Conservation (phyloP, 1,140 invertebrate species). For the Epicauta chinensis region DNA sequence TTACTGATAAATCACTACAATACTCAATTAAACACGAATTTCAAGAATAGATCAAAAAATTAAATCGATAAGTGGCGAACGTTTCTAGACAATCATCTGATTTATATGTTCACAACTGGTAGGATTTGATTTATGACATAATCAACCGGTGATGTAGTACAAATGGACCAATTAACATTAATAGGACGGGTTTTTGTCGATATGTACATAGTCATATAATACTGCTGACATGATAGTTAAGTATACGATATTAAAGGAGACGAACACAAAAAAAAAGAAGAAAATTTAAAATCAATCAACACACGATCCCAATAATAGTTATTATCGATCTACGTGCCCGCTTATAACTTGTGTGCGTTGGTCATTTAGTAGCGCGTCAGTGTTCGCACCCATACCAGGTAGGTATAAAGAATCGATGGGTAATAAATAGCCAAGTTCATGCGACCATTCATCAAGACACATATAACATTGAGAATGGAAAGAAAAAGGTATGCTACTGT, state of each 20-base stretch:
- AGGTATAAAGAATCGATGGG: constrained; percentile 1
- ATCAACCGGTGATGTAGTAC: constrained; percentile 17
- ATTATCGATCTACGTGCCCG: constrained; percentile 13
- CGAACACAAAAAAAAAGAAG: not conserved
- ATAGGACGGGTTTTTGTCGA: constrained; percentile 17
- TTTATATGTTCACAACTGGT: too few species aligned
- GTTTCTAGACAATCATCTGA: too few species aligned
- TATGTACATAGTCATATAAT: constrained; percentile 3
- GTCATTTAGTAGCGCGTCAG: constrained; percentile 14
- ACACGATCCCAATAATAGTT: constrained; percentile 15
- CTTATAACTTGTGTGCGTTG: too few species aligned
- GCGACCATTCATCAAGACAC: constrained; percentile 15
- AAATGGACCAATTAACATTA: constrained; percentile 22
- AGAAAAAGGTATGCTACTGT: constrained; percentile 1
- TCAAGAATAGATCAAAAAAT: too few species aligned
- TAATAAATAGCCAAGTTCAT: constrained; percentile 13
- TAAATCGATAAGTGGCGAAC: too few species aligned
- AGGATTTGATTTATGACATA: constrained; percentile 19
- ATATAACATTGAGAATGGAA: too few species aligned
- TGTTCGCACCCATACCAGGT: constrained; percentile 17
- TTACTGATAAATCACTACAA: not conserved
- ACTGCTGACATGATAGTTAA: not conserved
- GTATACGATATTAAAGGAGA: not conserved
- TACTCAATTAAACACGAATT: too few species aligned
- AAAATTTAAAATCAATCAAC: constrained; percentile 12